Conservation (phyloP, 1,140 invertebrate genomes). For the Sinonovacula constricta region DNA sequence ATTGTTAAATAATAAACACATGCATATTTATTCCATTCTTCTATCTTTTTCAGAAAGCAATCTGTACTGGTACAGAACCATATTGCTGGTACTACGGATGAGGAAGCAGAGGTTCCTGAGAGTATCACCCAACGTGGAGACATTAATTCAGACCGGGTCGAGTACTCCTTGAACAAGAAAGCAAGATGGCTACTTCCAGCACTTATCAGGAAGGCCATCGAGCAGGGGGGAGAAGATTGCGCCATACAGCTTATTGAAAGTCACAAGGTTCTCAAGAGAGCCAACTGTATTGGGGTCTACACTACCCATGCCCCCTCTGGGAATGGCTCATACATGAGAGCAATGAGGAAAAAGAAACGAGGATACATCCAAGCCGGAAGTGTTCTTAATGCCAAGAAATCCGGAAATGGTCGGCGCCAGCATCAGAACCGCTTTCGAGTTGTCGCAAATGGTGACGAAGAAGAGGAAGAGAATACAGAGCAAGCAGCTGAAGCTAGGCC, state of each 20-base stretch:
- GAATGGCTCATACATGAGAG: not conserved
- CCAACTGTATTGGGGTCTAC: constrained; percentile 27
- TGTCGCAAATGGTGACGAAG: not conserved
- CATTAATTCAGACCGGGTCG: constrained; percentile 6
- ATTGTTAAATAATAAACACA: no score
- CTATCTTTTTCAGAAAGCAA: not conserved
- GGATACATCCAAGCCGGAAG: constrained; percentile 28
- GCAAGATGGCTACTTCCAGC: constrained; percentile 32
- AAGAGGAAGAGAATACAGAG: not conserved
- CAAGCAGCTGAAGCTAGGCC: not conserved
- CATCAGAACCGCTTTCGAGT: not conserved
- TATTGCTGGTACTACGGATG: not conserved
- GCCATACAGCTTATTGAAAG: constrained; percentile 33
- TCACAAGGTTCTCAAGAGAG: constrained; percentile 9
- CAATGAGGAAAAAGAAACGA: constrained; percentile 9
- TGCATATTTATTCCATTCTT: no score
- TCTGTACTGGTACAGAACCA: not conserved
- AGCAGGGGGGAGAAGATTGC: not conserved
- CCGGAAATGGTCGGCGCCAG: not conserved
- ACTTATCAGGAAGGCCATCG: constrained; percentile 16
- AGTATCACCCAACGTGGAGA: not conserved
- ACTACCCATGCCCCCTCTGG: no score
- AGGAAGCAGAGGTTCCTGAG: not conserved
- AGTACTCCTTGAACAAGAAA: constrained; percentile 45
- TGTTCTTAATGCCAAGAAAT: constrained; percentile 6